phyloP scores from a whole-genome alignment of 2,113 vertebrate species.

The Daubentonia madagascariensis region DNA sequence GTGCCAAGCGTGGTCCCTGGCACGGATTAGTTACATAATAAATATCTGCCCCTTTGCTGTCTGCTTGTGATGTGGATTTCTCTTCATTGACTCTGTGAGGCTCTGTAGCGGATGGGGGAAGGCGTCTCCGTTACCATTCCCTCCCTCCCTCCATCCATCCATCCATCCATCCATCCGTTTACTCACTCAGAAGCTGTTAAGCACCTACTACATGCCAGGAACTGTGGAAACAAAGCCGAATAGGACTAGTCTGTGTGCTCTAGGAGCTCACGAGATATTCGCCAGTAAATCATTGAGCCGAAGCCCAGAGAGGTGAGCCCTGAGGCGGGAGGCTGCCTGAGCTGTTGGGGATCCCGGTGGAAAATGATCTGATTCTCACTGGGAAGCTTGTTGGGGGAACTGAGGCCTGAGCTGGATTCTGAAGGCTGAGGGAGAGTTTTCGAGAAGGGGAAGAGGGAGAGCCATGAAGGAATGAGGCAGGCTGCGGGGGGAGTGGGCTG shows the following conservation, averaged over 20 bases:
- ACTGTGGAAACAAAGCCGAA: background rate
- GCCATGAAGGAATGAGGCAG: background rate
- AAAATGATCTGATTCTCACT: background rate
- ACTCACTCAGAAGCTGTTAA: background rate
- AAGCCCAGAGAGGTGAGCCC: background rate
- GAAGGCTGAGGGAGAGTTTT: background rate
- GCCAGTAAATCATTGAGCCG: background rate
- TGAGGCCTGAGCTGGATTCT: too few relatives aligned
- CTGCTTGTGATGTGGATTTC: background rate
- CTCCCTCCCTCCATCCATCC: too few relatives aligned
- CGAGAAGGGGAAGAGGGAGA: background rate
- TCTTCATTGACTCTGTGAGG: background rate
- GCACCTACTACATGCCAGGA: background rate
- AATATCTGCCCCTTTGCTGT: background rate
- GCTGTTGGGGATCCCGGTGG: background rate
- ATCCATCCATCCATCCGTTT: too few relatives aligned
- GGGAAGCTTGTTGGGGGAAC: background rate
- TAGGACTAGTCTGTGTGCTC: background rate
- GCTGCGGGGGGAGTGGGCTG: background rate
- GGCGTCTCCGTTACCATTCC: background rate
- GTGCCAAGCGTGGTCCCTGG: background rate
- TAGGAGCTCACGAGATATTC: background rate
- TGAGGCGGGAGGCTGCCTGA: background rate
- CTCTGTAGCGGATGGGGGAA: background rate
- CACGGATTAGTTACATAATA: fast-evolving